Evolutionary conservation across 2,797 vertebrate genomes (phyloP).

Genomic region (Brotula barbata): DNA sequence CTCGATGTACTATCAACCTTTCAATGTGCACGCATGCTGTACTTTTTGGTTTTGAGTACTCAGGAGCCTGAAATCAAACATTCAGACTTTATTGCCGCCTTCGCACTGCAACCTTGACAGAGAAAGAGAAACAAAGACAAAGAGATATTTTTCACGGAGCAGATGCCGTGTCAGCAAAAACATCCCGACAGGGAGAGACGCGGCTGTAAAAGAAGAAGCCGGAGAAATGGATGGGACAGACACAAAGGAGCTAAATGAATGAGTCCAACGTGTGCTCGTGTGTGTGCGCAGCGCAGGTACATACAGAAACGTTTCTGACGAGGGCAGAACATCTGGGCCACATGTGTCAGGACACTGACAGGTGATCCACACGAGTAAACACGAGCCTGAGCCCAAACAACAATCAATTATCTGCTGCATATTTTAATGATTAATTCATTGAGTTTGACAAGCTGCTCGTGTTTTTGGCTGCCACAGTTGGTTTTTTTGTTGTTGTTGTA

Average conservation of each 20-base stretch:
- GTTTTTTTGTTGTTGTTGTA: too few species aligned
- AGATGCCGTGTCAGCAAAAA: constrained; percentile 35
- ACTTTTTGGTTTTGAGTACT: too few species aligned
- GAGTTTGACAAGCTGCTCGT: too few species aligned
- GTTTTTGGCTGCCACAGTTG: too few species aligned
- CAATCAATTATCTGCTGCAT: too few species aligned
- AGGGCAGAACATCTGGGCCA: constrained; percentile 57
- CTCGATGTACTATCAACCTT: too few species aligned
- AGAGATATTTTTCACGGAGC: not conserved
- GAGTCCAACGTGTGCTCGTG: constrained; percentile 68
- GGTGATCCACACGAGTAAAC: too few species aligned
- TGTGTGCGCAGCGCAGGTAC: too few species aligned
- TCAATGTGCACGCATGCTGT: too few species aligned
- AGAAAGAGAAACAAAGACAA: not conserved
- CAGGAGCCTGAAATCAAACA: constrained; percentile 23
- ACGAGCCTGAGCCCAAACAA: too few species aligned
- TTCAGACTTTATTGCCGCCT: constrained; percentile 22
- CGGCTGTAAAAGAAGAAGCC: not conserved
- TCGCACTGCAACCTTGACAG: constrained; percentile 39
- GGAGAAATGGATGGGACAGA: constrained; percentile 15
- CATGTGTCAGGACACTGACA: too few species aligned
- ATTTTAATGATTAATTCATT: too few species aligned
- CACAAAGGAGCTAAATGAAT: constrained; percentile 56
- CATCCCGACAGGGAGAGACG: constrained; percentile 17
- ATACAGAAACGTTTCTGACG: constrained; percentile 38